Conservation (phyloP, 2,797 vertebrate genomes). For the Bovichtus diacanthus region DNA sequence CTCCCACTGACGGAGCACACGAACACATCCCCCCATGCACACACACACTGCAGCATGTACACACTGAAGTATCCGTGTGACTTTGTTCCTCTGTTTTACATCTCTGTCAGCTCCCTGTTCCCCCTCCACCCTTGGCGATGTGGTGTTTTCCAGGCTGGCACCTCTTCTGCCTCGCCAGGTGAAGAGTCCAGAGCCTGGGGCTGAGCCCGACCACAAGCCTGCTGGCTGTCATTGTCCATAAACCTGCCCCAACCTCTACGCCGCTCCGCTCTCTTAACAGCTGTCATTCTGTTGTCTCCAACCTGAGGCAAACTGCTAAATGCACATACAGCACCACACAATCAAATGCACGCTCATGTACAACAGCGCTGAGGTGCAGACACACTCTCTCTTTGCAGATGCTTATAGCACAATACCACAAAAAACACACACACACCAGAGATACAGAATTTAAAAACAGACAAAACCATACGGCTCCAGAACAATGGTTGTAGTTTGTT, state of each 20-base stretch:
- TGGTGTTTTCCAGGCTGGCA: conserved; percentile 52
- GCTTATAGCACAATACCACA: conserved; percentile 36
- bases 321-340: conserved; percentile 29
- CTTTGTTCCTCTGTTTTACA: conserved; percentile 58
- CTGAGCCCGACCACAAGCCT: conserved; percentile 66
- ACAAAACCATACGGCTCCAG: conserved; percentile 42
- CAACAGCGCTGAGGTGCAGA: conserved; percentile 38
- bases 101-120: conserved; percentile 41
- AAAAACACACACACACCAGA: conserved; percentile 14
- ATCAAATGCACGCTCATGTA: conserved; percentile 30
- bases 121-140: conserved; percentile 41
- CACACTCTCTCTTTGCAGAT: conserved; percentile 31
- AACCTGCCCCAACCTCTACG: conserved; percentile 52
- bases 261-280: conserved; percentile 65
- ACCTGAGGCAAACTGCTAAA: conserved; percentile 62
- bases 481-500: conserved; percentile 66
- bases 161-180: conserved; percentile 62
- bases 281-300: conserved; percentile 65
- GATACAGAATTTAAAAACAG: conserved; percentile 21
- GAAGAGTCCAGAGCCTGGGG: conserved; percentile 65
- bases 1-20: conserved; percentile 11
- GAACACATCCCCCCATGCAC: conserved; percentile 9
- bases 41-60: conserved; percentile 5
- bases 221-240: conserved; percentile 76
- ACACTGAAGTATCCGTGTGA: conserved; percentile 25